phyloP scores from a whole-genome alignment of 2,888 invertebrate species.

The Minunthozetes semirufus region DNA sequence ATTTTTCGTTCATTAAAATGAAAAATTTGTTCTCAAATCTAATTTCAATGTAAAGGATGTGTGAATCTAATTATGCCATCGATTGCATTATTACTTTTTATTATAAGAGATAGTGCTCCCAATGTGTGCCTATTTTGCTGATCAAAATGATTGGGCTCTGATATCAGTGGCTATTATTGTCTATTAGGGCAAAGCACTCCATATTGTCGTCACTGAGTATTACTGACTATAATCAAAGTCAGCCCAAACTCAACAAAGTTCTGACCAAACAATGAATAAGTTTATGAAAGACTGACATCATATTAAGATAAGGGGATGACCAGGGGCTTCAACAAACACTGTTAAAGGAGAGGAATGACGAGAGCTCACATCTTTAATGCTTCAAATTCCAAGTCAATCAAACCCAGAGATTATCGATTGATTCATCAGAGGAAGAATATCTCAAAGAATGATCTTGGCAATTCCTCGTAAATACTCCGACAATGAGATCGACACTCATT shows the following conservation, averaged over 20 bases:
- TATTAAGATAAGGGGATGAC: not conserved
- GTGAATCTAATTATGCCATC: constrained; percentile 5
- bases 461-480: too few relatives aligned
- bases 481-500: too few relatives aligned
- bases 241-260: not conserved
- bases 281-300: too few relatives aligned
- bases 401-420: too few relatives aligned
- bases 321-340: too few relatives aligned
- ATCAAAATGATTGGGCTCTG: not conserved
- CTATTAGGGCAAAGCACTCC: not conserved
- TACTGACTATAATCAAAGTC: not conserved
- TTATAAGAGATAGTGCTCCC: not conserved
- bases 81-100: not conserved
- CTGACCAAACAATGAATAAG: too few relatives aligned
- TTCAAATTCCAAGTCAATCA: too few relatives aligned
- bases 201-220: not conserved
- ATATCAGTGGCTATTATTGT: not conserved
- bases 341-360: too few relatives aligned
- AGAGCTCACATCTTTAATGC: too few relatives aligned
- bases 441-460: too few relatives aligned
- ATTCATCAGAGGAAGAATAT: too few relatives aligned
- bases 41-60: constrained; percentile 1
- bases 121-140: not conserved
- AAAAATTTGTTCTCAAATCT: not conserved
- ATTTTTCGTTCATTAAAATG: not conserved